Conservation (phyloP, 2,113 vertebrate species). For the Pachycephala philippinensis region DNA sequence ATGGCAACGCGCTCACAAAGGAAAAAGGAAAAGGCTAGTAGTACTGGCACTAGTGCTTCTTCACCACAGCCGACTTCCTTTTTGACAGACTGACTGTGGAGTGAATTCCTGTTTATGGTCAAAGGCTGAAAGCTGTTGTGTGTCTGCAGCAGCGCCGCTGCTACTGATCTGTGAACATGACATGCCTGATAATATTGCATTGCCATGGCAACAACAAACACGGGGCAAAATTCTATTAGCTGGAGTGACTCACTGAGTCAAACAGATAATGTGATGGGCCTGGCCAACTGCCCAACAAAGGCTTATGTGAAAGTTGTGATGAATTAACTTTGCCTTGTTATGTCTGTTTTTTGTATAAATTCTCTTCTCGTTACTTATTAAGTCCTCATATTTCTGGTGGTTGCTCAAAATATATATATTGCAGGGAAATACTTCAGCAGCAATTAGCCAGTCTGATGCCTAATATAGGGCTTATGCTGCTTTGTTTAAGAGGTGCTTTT, state of each 20-base stretch:
- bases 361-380: slow-evolving; percentile 51
- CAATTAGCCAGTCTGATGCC: background rate
- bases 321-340: slow-evolving; percentile 76
- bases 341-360: slow-evolving; percentile 62
- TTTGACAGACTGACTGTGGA: slow-evolving; percentile 79
- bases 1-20: slow-evolving; percentile 76
- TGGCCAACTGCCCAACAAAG: slow-evolving; percentile 77
- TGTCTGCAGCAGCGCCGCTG: slow-evolving; percentile 74
- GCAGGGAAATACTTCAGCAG: slow-evolving; percentile 19
- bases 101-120: slow-evolving; percentile 80
- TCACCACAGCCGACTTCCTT: slow-evolving; percentile 77
- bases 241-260: slow-evolving; percentile 83
- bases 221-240: slow-evolving; percentile 83
- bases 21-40: slow-evolving; percentile 71
- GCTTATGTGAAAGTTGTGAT: slow-evolving; percentile 76
- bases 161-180: slow-evolving; percentile 86
- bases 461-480: background rate
- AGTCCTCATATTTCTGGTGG: slow-evolving; percentile 53
- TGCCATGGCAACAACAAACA: slow-evolving; percentile 88
- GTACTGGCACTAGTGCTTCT: slow-evolving; percentile 64
- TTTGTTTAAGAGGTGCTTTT: background rate
- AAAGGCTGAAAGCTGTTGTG: slow-evolving; percentile 79
- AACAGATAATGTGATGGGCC: slow-evolving; percentile 79
- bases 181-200: slow-evolving; percentile 83
- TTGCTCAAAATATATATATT: slow-evolving; percentile 36